Conservation (phyloP, 2,888 invertebrate genomes). For the Lochmaea capreae region DNA sequence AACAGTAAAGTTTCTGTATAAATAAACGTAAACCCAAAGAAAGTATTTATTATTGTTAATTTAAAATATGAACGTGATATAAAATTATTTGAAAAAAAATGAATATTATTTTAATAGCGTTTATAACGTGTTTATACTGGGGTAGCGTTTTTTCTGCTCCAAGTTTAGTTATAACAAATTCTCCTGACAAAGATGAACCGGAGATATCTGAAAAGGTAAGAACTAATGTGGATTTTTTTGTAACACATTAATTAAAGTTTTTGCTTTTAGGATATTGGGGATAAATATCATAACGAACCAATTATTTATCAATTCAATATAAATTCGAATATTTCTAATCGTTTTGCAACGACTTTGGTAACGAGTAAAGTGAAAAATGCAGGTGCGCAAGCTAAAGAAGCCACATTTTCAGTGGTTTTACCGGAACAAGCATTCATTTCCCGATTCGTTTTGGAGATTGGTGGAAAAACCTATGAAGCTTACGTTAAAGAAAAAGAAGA, state of each 20-base stretch:
- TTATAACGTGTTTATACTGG: too few relatives aligned
- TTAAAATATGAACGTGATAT: too few relatives aligned
- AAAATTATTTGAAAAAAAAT: too few relatives aligned
- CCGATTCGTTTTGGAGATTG: conserved; percentile 75
- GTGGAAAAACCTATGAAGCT: conserved; percentile 73
- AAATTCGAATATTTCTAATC: conserved; percentile 71
- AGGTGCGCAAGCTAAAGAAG: conserved; percentile 71
- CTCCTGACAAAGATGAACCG: too few relatives aligned
- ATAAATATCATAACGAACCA: conserved; percentile 45
- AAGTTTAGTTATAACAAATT: too few relatives aligned
- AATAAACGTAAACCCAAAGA: too few relatives aligned
- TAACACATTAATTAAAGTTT: not conserved
- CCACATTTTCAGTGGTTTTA: conserved; percentile 73
- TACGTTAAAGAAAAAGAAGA: conserved; percentile 75
- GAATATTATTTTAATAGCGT: too few relatives aligned
- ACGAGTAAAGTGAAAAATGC: conserved; percentile 74
- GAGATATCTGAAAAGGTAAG: too few relatives aligned
- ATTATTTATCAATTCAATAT: conserved; percentile 73
- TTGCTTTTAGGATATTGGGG: not conserved
- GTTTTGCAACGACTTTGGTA: conserved; percentile 75
- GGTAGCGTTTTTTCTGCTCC: too few relatives aligned
- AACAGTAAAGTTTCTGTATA: too few relatives aligned
- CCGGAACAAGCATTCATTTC: conserved; percentile 79
- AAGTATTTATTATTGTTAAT: too few relatives aligned
- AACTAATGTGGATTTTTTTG: too few relatives aligned